phyloP scores from a whole-genome alignment of 2,113 vertebrate genomes.

The Python bivittatus region DNA sequence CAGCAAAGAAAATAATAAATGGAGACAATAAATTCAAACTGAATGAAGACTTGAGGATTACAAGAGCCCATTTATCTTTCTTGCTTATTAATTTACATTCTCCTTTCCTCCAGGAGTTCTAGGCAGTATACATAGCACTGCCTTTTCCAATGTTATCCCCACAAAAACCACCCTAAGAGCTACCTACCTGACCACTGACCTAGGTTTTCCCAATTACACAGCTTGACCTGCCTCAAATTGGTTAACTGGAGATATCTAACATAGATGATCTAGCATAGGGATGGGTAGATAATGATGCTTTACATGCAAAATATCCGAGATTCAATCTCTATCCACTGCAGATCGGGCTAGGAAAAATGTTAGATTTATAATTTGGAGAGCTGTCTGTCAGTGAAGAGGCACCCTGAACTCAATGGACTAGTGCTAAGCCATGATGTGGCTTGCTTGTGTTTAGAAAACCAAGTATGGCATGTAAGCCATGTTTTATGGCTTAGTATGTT shows the following conservation, averaged over 20 bases:
- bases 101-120: too few species aligned
- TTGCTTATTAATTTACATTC: too few species aligned
- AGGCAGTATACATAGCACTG: too few species aligned
- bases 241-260: not conserved
- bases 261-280: not conserved
- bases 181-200: not conserved
- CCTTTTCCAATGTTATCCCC: too few species aligned
- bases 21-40: slow-evolving; percentile 1
- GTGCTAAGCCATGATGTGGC: not conserved
- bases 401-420: not conserved
- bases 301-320: not conserved
- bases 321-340: not conserved
- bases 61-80: not conserved
- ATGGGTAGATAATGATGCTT: not conserved
- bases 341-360: not conserved
- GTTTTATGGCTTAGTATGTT: not conserved
- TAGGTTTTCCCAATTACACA: not conserved
- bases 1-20: not conserved
- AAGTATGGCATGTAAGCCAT: not conserved
- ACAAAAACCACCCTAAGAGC: not conserved
- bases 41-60: not conserved
- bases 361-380: not conserved
- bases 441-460: not conserved
- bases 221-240: not conserved
- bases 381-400: not conserved